Base-by-base conservation (phyloP, 2,113 vertebrate species). In the Procavia capensis region DNA sequence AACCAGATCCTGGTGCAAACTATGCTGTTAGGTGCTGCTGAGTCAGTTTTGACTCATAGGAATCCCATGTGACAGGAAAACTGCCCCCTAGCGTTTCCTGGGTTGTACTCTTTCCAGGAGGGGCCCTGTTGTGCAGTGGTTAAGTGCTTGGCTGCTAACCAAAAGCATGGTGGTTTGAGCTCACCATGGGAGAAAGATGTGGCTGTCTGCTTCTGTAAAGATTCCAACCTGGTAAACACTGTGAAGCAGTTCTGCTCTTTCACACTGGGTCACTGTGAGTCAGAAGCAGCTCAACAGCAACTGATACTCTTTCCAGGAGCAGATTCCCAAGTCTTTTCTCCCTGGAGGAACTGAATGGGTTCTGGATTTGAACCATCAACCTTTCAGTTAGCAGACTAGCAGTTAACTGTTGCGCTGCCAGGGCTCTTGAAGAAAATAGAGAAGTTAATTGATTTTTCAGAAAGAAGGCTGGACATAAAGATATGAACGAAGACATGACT, bases 1-100 rank as follows among this genome's bases (percentile, higher is more conserved):
- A 83, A 43, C 47, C 57, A 86, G 88, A 95, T 84, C 96, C 86
- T 88, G 68, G 78, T 82, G 84, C 45, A 95, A 50, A 39, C n/a
- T 47, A 25, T 47, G 31, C 3, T 70, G 34, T 70, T 70, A 19
- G 66, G 14, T 66, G 64, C 29, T 70, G 34, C 20, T 70, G n/a
- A 70, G 66, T 70, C 34, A 36, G 17, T 70, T 70, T 36, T 36
- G 14, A 34, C 66, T 70, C 34, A 36, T 54, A 54, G 34, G 13
- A 29, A 36, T 70, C 66, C 34, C 66, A 70, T 70, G 66, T 70
- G 66, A n/a, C 29, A 34, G 64, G 17, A 68, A 29, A 34, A 68
- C 31, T 16, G 31, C 14, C 64, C 31, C 31, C 34, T n/a, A 14
- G 64, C 11, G 64, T 68, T 68, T n/a, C 31, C 64, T 68, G 6